A percentile compares a stretch with the other conserved stretches of the same genome.
phyloP scores from a whole-genome alignment of 2,888 invertebrate genomes.

The Neuroscelio doddi region DNA sequence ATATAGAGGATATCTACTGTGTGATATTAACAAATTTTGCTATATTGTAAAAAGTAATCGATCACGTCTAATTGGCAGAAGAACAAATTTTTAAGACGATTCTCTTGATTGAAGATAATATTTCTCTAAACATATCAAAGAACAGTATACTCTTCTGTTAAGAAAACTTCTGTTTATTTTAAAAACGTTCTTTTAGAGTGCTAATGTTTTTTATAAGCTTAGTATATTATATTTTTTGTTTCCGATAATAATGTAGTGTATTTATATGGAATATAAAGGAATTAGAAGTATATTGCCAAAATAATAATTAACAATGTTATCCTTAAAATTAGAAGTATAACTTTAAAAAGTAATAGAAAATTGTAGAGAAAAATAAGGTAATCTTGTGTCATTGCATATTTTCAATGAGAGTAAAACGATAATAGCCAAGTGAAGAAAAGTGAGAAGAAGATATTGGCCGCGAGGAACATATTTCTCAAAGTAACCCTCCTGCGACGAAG shows the following conservation, averaged over 20 bases:
- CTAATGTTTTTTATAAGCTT: too few relatives aligned
- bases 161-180: too few relatives aligned
- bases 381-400: slow-evolving; percentile 32
- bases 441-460: slow-evolving; percentile 29
- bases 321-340: too few relatives aligned
- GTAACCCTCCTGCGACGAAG: slow-evolving; percentile 43
- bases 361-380: slow-evolving; percentile 29
- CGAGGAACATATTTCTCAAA: slow-evolving; percentile 57
- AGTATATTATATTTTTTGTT: too few relatives aligned
- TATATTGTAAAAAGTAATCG: background rate
- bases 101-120: slow-evolving; percentile 16
- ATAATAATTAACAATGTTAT: too few relatives aligned
- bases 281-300: too few relatives aligned
- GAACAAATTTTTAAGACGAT: slow-evolving; percentile 19
- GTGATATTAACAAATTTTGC: background rate
- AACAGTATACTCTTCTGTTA: too few relatives aligned
- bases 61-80: slow-evolving; percentile 4
- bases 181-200: too few relatives aligned
- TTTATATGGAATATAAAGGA: too few relatives aligned
- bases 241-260: too few relatives aligned
- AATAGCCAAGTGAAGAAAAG: slow-evolving; percentile 34
- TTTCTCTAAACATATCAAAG: too few relatives aligned
- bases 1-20: background rate
- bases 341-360: slow-evolving; percentile 31
- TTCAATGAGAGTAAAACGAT: slow-evolving; percentile 39